A percentile compares a stretch with the other conserved stretches of the same genome.
Conservation (phyloP, 2,888 invertebrate species). For the Dryobotodes eremita region DNA sequence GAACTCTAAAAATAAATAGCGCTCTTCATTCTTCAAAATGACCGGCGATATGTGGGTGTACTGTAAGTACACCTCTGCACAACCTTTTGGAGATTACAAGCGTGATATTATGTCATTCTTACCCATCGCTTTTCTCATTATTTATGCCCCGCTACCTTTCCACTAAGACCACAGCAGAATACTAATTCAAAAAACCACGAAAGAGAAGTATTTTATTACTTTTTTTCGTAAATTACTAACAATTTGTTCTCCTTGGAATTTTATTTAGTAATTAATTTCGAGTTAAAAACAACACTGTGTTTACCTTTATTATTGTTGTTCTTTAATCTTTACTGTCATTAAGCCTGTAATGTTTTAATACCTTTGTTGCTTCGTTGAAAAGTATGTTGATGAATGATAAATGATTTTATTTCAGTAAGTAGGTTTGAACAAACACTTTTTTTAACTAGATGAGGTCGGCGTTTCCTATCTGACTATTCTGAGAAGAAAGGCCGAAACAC, state of each 20-base stretch:
- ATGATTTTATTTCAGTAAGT: too few species aligned
- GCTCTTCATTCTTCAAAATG: too few species aligned
- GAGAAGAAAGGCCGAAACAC: too few species aligned
- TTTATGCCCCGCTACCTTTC: not conserved
- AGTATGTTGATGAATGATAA: not conserved
- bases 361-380: not conserved
- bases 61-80: too few species aligned
- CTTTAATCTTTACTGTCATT: slow-evolving; percentile 13
- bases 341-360: slow-evolving; percentile 14
- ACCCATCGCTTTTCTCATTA: not conserved
- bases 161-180: slow-evolving; percentile 4
- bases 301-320: slow-evolving; percentile 32
- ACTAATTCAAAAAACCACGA: slow-evolving; percentile 32
- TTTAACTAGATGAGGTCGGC: too few species aligned
- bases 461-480: too few species aligned
- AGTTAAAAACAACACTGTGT: slow-evolving; percentile 37
- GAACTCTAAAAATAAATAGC: too few species aligned
- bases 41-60: too few species aligned
- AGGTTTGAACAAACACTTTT: too few species aligned
- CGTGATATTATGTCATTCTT: not conserved
- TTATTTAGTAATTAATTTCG: slow-evolving; percentile 48
- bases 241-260: slow-evolving; percentile 43
- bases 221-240: slow-evolving; percentile 29
- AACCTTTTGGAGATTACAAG: too few species aligned
- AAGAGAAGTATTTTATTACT: slow-evolving; percentile 15